Conservation (phyloP, 2,797 vertebrate genomes). For the Phrynocephalus forsythii region DNA sequence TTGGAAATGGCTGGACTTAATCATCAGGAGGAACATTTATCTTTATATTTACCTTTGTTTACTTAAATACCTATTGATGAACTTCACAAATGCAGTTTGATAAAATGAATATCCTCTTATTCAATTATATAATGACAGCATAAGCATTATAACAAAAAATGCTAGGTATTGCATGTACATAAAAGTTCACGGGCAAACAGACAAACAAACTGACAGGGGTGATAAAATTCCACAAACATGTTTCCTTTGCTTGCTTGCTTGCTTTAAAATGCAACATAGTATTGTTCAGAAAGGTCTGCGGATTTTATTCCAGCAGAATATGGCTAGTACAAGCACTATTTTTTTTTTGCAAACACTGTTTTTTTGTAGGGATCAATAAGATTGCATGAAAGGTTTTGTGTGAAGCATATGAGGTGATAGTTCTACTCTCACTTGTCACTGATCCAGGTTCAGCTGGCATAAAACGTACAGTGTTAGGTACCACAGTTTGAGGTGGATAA, state of each 20-base stretch:
- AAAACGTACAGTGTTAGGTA: not conserved
- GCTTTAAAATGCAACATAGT: too few species aligned
- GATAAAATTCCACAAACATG: not conserved
- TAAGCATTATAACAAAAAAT: too few species aligned
- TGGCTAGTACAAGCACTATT: not conserved
- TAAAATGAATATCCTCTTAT: too few species aligned
- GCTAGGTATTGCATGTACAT: too few species aligned
- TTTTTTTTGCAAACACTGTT: not conserved
- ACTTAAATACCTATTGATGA: too few species aligned
- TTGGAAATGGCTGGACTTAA: too few species aligned
- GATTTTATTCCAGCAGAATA: not conserved
- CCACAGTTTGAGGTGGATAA: not conserved
- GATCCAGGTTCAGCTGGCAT: slow-evolving; percentile 1
- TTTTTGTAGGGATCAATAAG: not conserved
- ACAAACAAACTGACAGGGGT: not conserved
- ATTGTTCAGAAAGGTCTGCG: not conserved
- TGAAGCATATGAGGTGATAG: not conserved
- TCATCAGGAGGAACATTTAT: too few species aligned
- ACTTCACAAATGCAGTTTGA: too few species aligned
- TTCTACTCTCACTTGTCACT: not conserved
- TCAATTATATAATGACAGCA: too few species aligned
- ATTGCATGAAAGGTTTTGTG: not conserved
- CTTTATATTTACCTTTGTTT: too few species aligned
- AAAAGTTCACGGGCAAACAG: too few species aligned
- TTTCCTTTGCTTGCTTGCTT: not conserved